Conservation (phyloP, 2,113 vertebrate genomes). For the human region GRCh38 chr6:35005501-35006000, state of each 20-base stretch:
- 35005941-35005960: too few relatives aligned
- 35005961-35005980: too few relatives aligned
- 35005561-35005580: background rate
- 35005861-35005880: background rate
- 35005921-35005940: too few relatives aligned
- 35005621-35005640: background rate
- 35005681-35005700: background rate
- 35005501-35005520: conserved; percentile 13
- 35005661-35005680: background rate
- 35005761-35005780: too few relatives aligned
- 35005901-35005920: accelerated
- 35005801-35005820: background rate
- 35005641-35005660: background rate
- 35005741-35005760: background rate
- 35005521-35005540: background rate
- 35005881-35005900: background rate
- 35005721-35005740: background rate
- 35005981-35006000: too few relatives aligned
- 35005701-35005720: background rate
- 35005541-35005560: background rate
- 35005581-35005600: background rate
- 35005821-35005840: background rate
- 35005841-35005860: background rate
- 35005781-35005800: background rate
- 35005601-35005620: background rate